Percentiles rank a stretch among this genome's conserved stretches.
Conservation (phyloP, 1,140 invertebrate species). For the Aricia agestis region DNA sequence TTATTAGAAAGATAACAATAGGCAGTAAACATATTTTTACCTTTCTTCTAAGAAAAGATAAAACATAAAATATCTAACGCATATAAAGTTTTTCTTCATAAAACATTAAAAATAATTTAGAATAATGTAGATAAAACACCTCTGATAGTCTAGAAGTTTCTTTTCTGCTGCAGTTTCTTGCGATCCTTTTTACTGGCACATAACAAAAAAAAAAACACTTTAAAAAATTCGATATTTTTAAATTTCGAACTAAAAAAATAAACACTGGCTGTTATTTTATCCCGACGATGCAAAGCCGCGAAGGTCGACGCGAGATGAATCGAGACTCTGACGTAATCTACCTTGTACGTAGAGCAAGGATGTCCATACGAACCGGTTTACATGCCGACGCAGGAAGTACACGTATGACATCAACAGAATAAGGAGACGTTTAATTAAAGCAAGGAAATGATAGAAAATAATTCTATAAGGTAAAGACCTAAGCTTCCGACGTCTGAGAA, state of each 20-base stretch:
- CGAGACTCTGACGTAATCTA: constrained; percentile 7
- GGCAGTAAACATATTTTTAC: not conserved
- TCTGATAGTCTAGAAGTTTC: too few relatives aligned
- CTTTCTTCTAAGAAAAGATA: not conserved
- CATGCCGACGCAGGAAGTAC: not conserved
- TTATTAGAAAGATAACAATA: not conserved
- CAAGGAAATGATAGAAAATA: too few relatives aligned
- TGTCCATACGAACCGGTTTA: not conserved
- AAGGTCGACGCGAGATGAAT: constrained; percentile 6
- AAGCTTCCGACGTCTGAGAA: too few relatives aligned
- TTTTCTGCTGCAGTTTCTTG: too few relatives aligned
- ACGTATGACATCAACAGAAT: too few relatives aligned
- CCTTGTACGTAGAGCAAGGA: constrained; percentile 4
- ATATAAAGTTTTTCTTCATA: too few relatives aligned
- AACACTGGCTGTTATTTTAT: not conserved
- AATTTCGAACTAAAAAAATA: not conserved
- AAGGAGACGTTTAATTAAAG: not conserved
- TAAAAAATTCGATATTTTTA: not conserved
- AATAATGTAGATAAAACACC: too few relatives aligned
- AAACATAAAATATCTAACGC: too few relatives aligned
- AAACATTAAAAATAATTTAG: too few relatives aligned
- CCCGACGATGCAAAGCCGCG: not conserved
- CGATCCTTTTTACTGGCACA: too few relatives aligned
- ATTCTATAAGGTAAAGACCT: too few relatives aligned
- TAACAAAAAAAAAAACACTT: too few relatives aligned